phyloP scores from a whole-genome alignment of 37 sponge, comb jelly and placozoan genomes.

The Theonella swinhoei region DNA sequence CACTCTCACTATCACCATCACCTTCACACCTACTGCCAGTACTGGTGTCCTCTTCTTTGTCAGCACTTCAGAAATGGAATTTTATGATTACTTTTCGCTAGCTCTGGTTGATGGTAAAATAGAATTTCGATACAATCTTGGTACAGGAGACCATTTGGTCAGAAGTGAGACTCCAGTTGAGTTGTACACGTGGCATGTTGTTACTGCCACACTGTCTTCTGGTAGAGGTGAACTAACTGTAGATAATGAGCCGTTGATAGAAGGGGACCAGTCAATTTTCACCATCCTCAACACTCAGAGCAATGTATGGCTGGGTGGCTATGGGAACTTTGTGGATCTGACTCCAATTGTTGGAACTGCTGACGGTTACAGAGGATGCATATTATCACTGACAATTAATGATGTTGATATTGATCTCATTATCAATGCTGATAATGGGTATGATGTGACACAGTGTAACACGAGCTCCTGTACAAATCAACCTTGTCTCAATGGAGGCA shows the following conservation, averaged over 20 bases:
- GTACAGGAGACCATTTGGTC: constrained; percentile 13
- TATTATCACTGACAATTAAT: constrained; percentile 20
- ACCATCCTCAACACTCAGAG: constrained; percentile 17
- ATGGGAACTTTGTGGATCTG: constrained; percentile 6
- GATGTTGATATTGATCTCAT: constrained; percentile 18
- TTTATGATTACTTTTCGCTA: constrained; percentile 45
- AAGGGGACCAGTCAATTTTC: constrained; percentile 8
- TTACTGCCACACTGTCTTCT: not conserved
- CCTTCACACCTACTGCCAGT: constrained; percentile 26
- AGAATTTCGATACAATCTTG: constrained; percentile 37
- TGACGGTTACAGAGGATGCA: constrained; percentile 42
- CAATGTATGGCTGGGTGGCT: constrained; percentile 58
- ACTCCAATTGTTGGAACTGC: constrained; percentile 21
- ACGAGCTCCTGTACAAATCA: constrained; percentile 8
- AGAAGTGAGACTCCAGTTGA: not conserved
- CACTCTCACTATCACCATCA: constrained; percentile 36
- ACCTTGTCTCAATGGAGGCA: constrained; percentile 55
- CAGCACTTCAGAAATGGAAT: constrained; percentile 22
- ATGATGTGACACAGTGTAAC: constrained; percentile 36
- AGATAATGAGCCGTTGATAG: not conserved
- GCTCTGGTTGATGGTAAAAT: constrained; percentile 37
- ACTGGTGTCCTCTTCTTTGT: constrained; percentile 60
- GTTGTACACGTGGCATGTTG: constrained; percentile 36
- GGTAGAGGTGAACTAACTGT: constrained; percentile 31
- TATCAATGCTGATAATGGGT: constrained; percentile 36